Evolutionary conservation across 2,113 vertebrate species (phyloP).

Genomic region (Chascanopsetta lugubris): DNA sequence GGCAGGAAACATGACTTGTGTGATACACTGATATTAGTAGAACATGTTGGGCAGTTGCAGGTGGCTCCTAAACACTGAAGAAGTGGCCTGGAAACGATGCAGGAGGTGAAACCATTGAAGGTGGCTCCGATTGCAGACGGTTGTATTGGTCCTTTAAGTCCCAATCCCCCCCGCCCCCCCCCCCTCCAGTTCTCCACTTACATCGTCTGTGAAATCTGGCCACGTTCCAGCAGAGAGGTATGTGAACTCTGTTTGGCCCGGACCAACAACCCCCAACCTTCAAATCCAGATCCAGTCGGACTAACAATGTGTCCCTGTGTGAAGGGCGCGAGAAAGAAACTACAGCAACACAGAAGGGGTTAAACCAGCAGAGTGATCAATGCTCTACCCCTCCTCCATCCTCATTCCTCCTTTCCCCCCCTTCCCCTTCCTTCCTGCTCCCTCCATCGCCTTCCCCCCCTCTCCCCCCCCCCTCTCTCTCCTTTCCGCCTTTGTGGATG

Average conservation of each 20-base stretch:
- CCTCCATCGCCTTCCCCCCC: slow-evolving; percentile 36
- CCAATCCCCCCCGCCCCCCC: slow-evolving; percentile 14
- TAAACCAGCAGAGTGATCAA: slow-evolving; percentile 60
- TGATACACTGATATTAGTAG: slow-evolving; percentile 8
- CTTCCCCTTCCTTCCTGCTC: slow-evolving; percentile 57
- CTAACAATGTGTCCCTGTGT: slow-evolving; percentile 74
- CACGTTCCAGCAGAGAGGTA: slow-evolving; percentile 65
- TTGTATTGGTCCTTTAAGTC: neutral
- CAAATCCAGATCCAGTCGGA: slow-evolving; percentile 30
- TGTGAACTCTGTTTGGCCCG: slow-evolving; percentile 68
- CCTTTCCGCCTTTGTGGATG: slow-evolving; percentile 57
- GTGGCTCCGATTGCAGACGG: neutral
- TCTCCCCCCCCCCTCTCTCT: slow-evolving; percentile 22
- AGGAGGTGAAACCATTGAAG: too few relatives aligned
- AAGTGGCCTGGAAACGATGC: too few relatives aligned
- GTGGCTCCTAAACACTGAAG: neutral
- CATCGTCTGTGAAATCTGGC: slow-evolving; percentile 57
- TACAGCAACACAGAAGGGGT: slow-evolving; percentile 32
- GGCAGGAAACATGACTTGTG: slow-evolving; percentile 51
- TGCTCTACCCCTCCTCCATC: slow-evolving; percentile 8
- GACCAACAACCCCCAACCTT: neutral
- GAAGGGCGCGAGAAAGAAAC: neutral
- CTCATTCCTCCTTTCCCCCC: slow-evolving; percentile 15
- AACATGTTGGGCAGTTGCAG: neutral
- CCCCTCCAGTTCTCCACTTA: slow-evolving; percentile 37